Evolutionary conservation across 2,797 vertebrate genomes (phyloP).

Genomic region (Echiichthys vipera): DNA sequence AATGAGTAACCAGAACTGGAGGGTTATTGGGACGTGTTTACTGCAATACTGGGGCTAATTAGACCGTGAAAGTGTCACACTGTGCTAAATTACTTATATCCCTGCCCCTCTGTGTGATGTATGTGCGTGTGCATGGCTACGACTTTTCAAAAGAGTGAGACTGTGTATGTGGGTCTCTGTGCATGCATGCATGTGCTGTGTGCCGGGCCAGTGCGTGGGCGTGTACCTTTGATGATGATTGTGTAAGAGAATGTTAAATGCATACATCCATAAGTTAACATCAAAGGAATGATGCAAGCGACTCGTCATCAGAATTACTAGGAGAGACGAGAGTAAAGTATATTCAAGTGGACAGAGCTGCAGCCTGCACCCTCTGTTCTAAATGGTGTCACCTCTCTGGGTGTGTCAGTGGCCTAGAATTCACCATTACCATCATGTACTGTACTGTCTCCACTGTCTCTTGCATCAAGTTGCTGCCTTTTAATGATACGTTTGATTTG

Average conservation of each 20-base stretch:
- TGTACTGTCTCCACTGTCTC: background rate
- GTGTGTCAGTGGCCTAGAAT: slow-evolving; percentile 45
- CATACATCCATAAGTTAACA: slow-evolving; percentile 56
- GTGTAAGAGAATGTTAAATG: slow-evolving; percentile 62
- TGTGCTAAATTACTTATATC: slow-evolving; percentile 78
- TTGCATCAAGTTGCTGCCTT: slow-evolving; percentile 3
- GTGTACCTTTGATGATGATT: slow-evolving; percentile 60
- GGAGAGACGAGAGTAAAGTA: background rate
- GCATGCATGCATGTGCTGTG: slow-evolving; percentile 52
- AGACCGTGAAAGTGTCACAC: slow-evolving; percentile 81
- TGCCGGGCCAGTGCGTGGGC: slow-evolving; percentile 52
- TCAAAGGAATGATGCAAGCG: slow-evolving; percentile 45
- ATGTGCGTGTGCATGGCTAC: slow-evolving; percentile 1
- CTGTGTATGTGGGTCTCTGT: slow-evolving; percentile 32
- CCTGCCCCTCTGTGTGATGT: slow-evolving; percentile 46
- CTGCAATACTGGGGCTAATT: slow-evolving; percentile 80
- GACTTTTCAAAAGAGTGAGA: slow-evolving; percentile 19
- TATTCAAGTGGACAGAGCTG: slow-evolving; percentile 26
- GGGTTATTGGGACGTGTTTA: slow-evolving; percentile 79
- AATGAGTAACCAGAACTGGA: slow-evolving; percentile 74
- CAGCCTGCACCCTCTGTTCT: slow-evolving; percentile 21
- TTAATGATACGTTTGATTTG: background rate
- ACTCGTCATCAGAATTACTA: slow-evolving; percentile 5
- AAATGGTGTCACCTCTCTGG: slow-evolving; percentile 48
- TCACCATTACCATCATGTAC: slow-evolving; percentile 13